Percentiles rank a stretch among this genome's conserved stretches.
Evolutionary conservation across 2,113 vertebrate genomes (phyloP).

Genomic region (Cyphomyrus discorhynchus): DNA sequence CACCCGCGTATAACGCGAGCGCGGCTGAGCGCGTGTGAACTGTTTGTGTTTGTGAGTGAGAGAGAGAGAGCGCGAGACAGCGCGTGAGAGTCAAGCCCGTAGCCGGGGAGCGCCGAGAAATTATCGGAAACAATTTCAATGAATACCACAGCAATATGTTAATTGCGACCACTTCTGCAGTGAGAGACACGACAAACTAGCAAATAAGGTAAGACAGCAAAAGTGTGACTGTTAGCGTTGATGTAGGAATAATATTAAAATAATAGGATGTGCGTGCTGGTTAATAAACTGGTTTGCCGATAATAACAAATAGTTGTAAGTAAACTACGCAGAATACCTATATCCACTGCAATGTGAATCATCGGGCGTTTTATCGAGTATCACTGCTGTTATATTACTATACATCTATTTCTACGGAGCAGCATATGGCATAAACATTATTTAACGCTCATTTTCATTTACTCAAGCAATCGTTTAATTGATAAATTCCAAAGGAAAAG

Average conservation of each 20-base stretch:
- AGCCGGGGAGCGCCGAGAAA: not conserved
- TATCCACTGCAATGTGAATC: not conserved
- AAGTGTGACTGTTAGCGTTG: not conserved
- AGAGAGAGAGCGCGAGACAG: not conserved
- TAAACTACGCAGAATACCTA: not conserved
- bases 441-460: not conserved
- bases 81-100: not conserved
- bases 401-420: not conserved
- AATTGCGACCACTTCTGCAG: slow-evolving; percentile 12
- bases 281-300: not conserved
- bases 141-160: slow-evolving; percentile 21
- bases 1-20: slow-evolving; percentile 11
- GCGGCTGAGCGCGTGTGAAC: slow-evolving; percentile 6
- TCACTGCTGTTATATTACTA: not conserved
- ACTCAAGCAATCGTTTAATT: not conserved
- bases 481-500: not conserved
- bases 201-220: slow-evolving; percentile 23
- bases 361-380: not conserved
- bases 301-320: not conserved
- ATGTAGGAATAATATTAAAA: not conserved
- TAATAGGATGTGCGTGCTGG: not conserved
- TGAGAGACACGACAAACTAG: slow-evolving; percentile 22
- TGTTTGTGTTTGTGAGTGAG: slow-evolving; percentile 12
- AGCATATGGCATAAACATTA: not conserved
- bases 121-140: slow-evolving; percentile 10